These are phyloP conservation scores for Epizoanthus rinbou DNA, from an alignment of 92 coral and sea anemone genomes.

Conservation along the genomic window DNA sequence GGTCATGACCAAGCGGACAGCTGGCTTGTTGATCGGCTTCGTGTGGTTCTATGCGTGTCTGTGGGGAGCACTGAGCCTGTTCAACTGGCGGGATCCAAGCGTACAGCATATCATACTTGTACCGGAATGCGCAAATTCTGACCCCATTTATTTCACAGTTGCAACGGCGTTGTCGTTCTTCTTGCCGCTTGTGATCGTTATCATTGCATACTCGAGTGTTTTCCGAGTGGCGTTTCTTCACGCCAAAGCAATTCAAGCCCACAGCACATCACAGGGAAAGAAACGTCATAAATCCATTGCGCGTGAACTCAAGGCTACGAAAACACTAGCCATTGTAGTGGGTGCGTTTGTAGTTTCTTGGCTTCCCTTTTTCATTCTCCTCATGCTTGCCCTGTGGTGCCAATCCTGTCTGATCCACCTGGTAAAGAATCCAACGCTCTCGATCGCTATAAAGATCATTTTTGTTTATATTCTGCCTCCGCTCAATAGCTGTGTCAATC, in stretches of 20 bases:
- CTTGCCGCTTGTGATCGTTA: conserved; percentile 14
- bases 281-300: conserved; percentile 21
- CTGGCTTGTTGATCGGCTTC: conserved; percentile 61
- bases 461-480: conserved; percentile 40
- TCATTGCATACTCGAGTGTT: conserved; percentile 37
- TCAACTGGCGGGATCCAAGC: conserved; percentile 65
- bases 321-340: conserved; percentile 45
- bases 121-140: conserved; percentile 36
- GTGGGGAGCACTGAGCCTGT: conserved; percentile 78
- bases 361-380: conserved; percentile 29
- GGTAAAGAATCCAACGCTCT: conserved; percentile 7
- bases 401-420: conserved; percentile 14
- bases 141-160: conserved; percentile 17
- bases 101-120: conserved; percentile 17
- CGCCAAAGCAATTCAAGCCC: conserved; percentile 28
- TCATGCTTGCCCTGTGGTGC: conserved; percentile 37
- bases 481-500: conserved; percentile 39
- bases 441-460: conserved; percentile 24
- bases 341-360: conserved; percentile 37
- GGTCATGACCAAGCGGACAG: conserved; percentile 74
- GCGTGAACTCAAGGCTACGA: conserved; percentile 35
- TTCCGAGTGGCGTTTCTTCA: conserved; percentile 31
- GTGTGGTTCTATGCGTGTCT: conserved; percentile 85
- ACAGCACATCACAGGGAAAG: conserved; percentile 3
- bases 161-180: conserved; percentile 26